Evolutionary conservation across 2,888 invertebrate genomes (phyloP), one percentile per base, ranked within the genome.

Genomic region (Aphidius colemani): DNA sequence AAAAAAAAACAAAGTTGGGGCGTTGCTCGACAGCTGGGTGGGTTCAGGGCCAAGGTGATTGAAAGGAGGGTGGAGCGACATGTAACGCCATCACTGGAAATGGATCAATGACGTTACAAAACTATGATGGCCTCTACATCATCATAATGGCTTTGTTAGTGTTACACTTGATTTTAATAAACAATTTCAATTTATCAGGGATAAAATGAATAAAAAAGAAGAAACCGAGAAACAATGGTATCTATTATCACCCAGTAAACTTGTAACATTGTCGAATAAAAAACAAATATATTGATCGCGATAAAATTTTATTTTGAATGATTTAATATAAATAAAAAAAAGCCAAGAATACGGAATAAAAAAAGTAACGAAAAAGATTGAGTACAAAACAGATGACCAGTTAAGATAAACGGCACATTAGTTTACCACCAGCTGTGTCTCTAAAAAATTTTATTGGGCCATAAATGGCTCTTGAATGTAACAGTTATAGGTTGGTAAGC

Each of bases 91-190:
- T 82, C 75, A 74, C 74, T 77, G 79, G 74, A 76, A 78, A 77
- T 78, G 77, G 76, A 76, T 75, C 67, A 76, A 69, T 80, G 81
- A 81, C 81, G 82, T 81, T 81, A 57, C 39, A 85, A 81, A 75
- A 83, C 85, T 85, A 85, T 85, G 85, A 86, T 86, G 85, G 86
- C 86, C 84, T 85, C 85, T 83, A 85, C 30, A 85, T 84, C 82
- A 85, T 85, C 85, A 85, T 84, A 84, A 86, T 86, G 86, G 86
- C 85, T 83, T 78, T 82, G 71, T 40, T 39, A 8, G 40, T 11
- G n/a, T 30, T 30, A 11, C 53, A 3, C 2, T 40, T 51, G 40
- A 41, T 11, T 53, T 40, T 40, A 53, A 53, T 53, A 39, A 8
- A 11, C 7, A 53, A 53, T 53, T 53, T 11, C 39, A 41, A 9